Percentiles rank a stretch among this genome's conserved stretches.
Conservation (phyloP, 2,888 invertebrate species). For the Gastracanthus pulcherrimus region DNA sequence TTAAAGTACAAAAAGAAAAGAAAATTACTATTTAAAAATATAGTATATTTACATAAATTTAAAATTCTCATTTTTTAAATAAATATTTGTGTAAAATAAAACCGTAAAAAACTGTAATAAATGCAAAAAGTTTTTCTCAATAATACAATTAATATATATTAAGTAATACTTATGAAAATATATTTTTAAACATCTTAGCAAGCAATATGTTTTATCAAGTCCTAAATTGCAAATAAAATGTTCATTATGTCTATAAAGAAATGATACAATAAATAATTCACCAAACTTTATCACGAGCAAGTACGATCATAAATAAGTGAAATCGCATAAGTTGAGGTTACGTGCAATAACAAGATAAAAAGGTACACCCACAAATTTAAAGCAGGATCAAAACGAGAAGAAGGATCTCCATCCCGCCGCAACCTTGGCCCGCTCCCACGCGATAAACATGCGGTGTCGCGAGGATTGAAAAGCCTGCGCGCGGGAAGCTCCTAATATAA, state of each 20-base stretch:
- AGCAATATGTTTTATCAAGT: no score
- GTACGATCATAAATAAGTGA: no score
- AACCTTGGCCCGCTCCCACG: neutral
- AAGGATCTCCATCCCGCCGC: neutral
- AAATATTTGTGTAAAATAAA: neutral
- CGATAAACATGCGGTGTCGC: neutral
- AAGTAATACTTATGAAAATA: no score
- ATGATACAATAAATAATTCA: no score
- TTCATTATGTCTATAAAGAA: no score
- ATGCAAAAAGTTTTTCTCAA: no score
- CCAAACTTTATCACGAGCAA: no score
- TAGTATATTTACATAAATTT: no score
- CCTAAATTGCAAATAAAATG: no score
- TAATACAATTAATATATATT: no score
- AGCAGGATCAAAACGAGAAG: neutral
- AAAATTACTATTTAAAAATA: neutral
- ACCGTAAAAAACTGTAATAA: no score
- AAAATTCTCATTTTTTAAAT: neutral
- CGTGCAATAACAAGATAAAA: neutral
- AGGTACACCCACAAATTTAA: neutral
- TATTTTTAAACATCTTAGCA: no score
- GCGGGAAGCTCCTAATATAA: conserved; percentile 19
- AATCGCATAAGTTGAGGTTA: neutral
- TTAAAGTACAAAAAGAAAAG: neutral
- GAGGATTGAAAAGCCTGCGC: conserved; percentile 35